phyloP scores from a whole-genome alignment of 2,888 invertebrate genomes.

The Melieria crassipennis region DNA sequence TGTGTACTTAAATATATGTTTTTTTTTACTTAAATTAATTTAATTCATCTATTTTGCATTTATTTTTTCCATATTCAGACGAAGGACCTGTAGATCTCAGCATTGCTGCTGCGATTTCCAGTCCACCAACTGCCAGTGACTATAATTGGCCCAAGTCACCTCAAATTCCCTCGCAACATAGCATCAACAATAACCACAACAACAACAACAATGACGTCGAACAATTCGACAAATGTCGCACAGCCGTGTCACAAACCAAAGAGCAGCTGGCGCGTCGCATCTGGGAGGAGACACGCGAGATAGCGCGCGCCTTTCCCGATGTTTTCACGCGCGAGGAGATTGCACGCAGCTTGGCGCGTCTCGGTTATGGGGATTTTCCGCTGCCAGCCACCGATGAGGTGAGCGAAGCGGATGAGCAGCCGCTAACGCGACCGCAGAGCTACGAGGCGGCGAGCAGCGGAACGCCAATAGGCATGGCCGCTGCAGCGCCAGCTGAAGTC shows the following conservation, averaged over 20 bases:
- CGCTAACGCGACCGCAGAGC: not conserved
- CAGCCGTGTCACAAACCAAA: conserved; percentile 49
- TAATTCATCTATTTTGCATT: no score
- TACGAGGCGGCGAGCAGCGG: conserved; percentile 7
- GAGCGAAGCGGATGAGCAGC: conserved; percentile 35
- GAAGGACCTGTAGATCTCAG: conserved; percentile 63
- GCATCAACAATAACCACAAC: not conserved
- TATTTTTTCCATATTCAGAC: conserved; percentile 44
- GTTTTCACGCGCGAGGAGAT: conserved; percentile 63
- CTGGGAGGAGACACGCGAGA: conserved; percentile 62
- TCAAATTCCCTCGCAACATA: no score
- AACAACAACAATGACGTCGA: not conserved
- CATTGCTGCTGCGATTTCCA: conserved; percentile 46
- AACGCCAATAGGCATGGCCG: no score
- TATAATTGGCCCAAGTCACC: no score
- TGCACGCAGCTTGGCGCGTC: conserved; percentile 56
- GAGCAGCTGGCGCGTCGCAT: conserved; percentile 60
- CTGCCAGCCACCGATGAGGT: conserved; percentile 49
- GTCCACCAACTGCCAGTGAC: not conserved
- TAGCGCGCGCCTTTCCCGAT: conserved; percentile 62
- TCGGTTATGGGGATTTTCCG: conserved; percentile 59
- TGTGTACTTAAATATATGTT: no score
- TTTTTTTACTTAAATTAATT: no score
- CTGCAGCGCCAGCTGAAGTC: not conserved
- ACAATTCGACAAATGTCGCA: not conserved